Conservation (phyloP, 2,797 vertebrate species). For the Graptemys geographica region DNA sequence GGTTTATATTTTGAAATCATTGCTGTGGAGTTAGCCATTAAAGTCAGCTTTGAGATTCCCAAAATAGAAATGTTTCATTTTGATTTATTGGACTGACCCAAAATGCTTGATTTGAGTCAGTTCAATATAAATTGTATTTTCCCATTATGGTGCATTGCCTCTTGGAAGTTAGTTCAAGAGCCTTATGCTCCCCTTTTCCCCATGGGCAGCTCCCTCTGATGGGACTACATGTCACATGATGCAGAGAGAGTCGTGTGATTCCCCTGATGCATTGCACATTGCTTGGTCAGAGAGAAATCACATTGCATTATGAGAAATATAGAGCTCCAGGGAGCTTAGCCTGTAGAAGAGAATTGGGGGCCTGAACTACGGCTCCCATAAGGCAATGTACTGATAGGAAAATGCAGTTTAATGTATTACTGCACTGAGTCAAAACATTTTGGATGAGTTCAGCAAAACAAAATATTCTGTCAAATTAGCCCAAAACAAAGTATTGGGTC, state of each 20-base stretch:
- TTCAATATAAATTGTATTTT: slow-evolving; percentile 2
- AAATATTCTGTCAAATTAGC: background rate
- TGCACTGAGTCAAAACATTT: background rate
- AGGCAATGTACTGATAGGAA: background rate
- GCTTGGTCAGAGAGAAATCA: background rate
- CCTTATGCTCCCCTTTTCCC: background rate
- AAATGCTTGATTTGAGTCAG: background rate
- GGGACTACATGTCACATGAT: background rate
- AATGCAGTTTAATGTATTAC: background rate
- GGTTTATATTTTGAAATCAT: background rate
- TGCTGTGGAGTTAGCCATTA: background rate
- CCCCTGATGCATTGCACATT: background rate
- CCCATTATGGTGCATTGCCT: background rate
- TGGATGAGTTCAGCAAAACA: background rate
- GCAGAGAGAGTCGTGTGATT: background rate
- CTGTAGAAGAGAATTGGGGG: background rate
- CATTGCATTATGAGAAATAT: background rate
- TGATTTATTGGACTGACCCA: background rate
- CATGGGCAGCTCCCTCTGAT: background rate
- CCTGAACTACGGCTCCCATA: background rate
- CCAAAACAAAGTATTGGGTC: background rate
- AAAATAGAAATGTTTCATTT: background rate
- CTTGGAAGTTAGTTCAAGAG: background rate
- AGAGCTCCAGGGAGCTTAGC: background rate
- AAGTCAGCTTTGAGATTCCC: background rate